These are phyloP conservation scores for Drosophila bifasciata DNA, from an alignment of 1,140 invertebrate genomes.

Conservation along the genomic window DNA sequence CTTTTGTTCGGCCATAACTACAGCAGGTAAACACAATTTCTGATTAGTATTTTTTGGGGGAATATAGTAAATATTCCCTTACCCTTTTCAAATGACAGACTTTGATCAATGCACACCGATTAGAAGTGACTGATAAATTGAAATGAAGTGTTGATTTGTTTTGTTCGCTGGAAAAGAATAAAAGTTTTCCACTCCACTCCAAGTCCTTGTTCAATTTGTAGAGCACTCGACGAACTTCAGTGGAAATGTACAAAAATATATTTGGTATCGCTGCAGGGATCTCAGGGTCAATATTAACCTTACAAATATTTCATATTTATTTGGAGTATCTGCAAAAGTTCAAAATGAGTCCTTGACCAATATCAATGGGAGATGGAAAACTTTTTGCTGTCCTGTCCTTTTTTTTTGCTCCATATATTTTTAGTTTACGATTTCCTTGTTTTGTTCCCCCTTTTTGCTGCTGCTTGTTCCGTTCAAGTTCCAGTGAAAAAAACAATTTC, in stretches of 20 bases:
- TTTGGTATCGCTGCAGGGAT: background rate
- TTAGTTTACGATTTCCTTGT: conserved; percentile 55
- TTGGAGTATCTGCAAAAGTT: conserved; percentile 20
- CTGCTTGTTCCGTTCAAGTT: conserved; percentile 6
- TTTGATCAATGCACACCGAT: too few species aligned
- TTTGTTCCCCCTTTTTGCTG: conserved; percentile 25
- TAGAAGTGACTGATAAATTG: too few species aligned
- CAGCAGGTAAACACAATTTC: too few species aligned
- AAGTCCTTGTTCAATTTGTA: conserved; percentile 11
- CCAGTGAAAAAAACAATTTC: conserved; percentile 55
- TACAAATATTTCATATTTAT: conserved; percentile 27
- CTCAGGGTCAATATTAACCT: conserved; percentile 18
- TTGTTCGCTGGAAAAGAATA: background rate
- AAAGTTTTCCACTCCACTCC: conserved; percentile 14
- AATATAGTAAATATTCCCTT: too few species aligned
- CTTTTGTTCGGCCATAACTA: too few species aligned
- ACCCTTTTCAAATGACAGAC: too few species aligned
- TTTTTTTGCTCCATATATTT: conserved; percentile 59
- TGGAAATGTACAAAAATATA: background rate
- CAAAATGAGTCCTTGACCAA: conserved; percentile 31
- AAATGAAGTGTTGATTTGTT: too few species aligned
- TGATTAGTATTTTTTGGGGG: too few species aligned
- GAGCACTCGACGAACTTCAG: conserved; percentile 5
- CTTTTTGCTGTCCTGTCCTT: conserved; percentile 27
- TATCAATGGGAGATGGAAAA: conserved; percentile 30